Conservation (phyloP, 2,113 vertebrate species). For the Eleginops maclovinus region DNA sequence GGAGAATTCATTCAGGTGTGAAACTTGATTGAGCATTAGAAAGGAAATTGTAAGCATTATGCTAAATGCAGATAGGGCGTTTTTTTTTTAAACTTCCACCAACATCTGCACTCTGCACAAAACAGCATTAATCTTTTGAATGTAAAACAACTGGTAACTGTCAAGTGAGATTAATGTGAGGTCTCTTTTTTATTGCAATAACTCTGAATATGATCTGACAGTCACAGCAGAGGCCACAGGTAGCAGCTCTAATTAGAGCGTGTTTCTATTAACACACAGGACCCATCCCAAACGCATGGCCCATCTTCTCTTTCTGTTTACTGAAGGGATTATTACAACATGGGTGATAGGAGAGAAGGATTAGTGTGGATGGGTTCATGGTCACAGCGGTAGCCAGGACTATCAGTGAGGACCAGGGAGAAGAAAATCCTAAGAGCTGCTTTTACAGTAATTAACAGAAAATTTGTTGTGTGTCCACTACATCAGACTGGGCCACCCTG, state of each 20-base stretch:
- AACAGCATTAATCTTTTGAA: too few relatives aligned
- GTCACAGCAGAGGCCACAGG: background rate
- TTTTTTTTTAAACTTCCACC: too few relatives aligned
- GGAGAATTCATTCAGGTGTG: too few relatives aligned
- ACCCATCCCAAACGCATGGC: conserved; percentile 31
- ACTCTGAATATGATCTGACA: conserved; percentile 16
- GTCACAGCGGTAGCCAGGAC: conserved; percentile 3
- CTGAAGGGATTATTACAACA: conserved; percentile 42
- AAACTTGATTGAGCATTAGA: too few relatives aligned
- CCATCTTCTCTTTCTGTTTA: conserved; percentile 19
- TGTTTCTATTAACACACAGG: conserved; percentile 39
- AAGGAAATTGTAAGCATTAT: too few relatives aligned
- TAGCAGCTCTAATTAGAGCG: conserved; percentile 33
- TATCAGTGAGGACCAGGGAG: background rate
- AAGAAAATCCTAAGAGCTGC: conserved; percentile 5
- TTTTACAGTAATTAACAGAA: conserved; percentile 45
- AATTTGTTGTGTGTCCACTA: conserved; percentile 36
- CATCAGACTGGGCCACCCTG: conserved; percentile 47
- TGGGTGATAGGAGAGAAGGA: conserved; percentile 19
- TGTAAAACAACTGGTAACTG: background rate
- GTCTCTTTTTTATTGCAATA: background rate
- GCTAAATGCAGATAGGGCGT: too few relatives aligned
- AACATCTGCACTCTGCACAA: too few relatives aligned
- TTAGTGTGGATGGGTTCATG: conserved; percentile 29
- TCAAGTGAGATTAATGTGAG: background rate